Percentiles rank a stretch among this genome's conserved stretches.
These are phyloP conservation scores for Cacatua alba DNA, from an alignment of 2,113 vertebrate species.

Conservation along the genomic window DNA sequence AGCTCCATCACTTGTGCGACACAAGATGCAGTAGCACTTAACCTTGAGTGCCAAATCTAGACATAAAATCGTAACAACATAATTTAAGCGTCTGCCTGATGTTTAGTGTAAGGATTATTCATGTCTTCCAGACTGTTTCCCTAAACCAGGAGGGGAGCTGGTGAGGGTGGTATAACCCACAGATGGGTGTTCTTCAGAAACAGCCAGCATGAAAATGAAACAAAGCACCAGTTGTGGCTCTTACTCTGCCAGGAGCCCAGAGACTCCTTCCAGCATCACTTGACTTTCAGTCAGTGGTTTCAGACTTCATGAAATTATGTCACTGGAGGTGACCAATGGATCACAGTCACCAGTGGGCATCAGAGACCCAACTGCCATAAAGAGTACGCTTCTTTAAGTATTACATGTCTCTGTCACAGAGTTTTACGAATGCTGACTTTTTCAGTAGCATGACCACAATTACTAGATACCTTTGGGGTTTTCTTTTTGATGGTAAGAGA, in stretches of 20 bases:
- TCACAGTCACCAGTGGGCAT: neutral
- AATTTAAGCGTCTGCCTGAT: neutral
- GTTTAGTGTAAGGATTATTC: neutral
- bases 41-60: neutral
- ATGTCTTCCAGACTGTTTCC: neutral
- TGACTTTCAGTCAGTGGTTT: neutral
- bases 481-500: neutral
- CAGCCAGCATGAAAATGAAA: neutral
- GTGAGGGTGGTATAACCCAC: neutral
- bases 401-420: fast-evolving
- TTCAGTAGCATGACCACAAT: neutral
- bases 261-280: neutral
- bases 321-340: neutral
- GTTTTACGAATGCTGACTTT: neutral
- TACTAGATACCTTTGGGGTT: neutral
- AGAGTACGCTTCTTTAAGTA: neutral
- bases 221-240: neutral
- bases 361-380: neutral
- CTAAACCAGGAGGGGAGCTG: neutral
- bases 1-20: neutral
- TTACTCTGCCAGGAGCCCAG: neutral
- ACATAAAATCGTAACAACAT: fast-evolving
- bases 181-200: neutral
- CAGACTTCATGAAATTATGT: neutral
- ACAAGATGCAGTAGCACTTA: neutral